phyloP scores from a whole-genome alignment of 2,888 invertebrate species.

The Cryptocephalus primarius region DNA sequence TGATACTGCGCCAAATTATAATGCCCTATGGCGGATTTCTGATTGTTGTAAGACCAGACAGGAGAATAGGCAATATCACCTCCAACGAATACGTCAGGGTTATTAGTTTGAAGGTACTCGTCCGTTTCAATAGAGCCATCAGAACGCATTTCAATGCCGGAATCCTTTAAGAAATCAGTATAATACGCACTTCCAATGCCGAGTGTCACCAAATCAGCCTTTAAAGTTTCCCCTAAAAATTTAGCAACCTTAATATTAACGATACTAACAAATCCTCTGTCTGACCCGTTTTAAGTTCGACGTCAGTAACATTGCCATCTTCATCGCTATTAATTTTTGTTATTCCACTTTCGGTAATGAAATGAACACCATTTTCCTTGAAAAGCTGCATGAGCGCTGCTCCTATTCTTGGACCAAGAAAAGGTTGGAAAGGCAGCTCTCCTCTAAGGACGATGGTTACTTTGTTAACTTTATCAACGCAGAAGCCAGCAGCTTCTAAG shows the following conservation, averaged over 20 bases:
- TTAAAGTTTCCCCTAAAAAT: slow-evolving; percentile 39
- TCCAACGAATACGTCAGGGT: slow-evolving; percentile 72
- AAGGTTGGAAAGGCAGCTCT: slow-evolving; percentile 46
- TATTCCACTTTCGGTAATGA: slow-evolving; percentile 47
- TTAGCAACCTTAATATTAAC: no score
- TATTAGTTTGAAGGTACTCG: slow-evolving; percentile 67
- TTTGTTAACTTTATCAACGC: slow-evolving; percentile 62
- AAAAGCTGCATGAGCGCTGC: slow-evolving; percentile 59
- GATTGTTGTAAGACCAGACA: slow-evolving; percentile 50
- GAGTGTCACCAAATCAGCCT: slow-evolving; percentile 72
- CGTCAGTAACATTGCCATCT: slow-evolving; percentile 48
- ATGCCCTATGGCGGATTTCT: slow-evolving; percentile 67
- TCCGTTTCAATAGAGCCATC: slow-evolving; percentile 56
- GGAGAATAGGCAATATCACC: slow-evolving; percentile 91
- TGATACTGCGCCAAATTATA: slow-evolving; percentile 83
- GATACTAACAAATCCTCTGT: slow-evolving; percentile 6
- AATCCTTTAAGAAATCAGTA: slow-evolving; percentile 70
- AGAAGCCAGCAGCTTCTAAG: slow-evolving; percentile 77
- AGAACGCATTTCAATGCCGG: slow-evolving; percentile 54
- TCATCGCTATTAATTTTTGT: slow-evolving; percentile 49
- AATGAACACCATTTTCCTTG: slow-evolving; percentile 65
- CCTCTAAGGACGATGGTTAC: slow-evolving; percentile 72
- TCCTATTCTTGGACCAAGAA: slow-evolving; percentile 74
- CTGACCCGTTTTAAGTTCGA: slow-evolving; percentile 57
- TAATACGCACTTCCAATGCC: slow-evolving; percentile 76